Base-by-base conservation (phyloP, 2,797 vertebrate genomes). In the Falco rusticolus region DNA sequence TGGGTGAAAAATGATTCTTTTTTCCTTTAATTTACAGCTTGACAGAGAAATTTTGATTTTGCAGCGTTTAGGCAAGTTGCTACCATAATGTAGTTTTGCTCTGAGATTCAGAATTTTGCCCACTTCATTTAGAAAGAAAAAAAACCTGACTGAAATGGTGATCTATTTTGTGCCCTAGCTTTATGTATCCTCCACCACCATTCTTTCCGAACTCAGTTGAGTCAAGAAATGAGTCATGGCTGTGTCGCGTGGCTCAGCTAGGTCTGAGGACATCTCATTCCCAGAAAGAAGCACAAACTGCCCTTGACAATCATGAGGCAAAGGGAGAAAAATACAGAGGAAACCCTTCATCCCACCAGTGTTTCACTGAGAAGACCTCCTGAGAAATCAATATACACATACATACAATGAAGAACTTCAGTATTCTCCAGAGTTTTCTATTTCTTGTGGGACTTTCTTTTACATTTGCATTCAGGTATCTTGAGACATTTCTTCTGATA, bases 211-310 rank as follows among this genome's bases (percentile, higher is more conserved):
- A 80, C 72, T 59, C 82, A 89, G 41, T 34, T 95, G 93, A 89
- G 87, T 94, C 93, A 94, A 97, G 66, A 95, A 95, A 87, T 92
- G 89, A 87, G 87, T 96, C 95, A 94, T n/a, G 77, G 18, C 39
- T 86, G 43, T 91, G 82, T 94, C 93, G 72, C 53, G 84, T 51
- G 81, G 76, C 93, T 81, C 61, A 80, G 48, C 84, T 84, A 37
- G 53, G 96, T 95, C 92, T 85, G 88, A 90, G 91, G 94, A 53
- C 61, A 69, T 16, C 51, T 93, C 78, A 31, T 37, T 65, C 59
- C 45, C 34, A 79, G 45, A 57, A 82, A 61, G 84, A 92, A 89
- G 64, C 57, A 47, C 59, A 70, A 87, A 77, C 59, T 71, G 41
- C 43, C 89, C 84, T 88, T 90, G 86, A 87, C 53, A 65, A 87